Base-by-base conservation (phyloP, 2,888 invertebrate species). In the Cephonodes hylas region DNA sequence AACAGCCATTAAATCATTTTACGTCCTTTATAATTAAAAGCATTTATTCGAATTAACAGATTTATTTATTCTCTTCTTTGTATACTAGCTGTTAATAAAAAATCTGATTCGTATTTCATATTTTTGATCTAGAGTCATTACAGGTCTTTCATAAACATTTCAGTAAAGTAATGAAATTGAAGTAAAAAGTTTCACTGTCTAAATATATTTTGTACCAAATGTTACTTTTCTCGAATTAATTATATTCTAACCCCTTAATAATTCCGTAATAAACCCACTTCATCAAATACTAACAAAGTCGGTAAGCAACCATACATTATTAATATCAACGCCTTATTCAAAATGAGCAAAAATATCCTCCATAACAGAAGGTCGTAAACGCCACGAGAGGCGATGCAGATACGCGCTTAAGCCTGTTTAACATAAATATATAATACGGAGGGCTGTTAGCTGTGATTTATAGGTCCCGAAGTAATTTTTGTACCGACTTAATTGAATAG, bases 391-490 rank as follows among this genome's bases (percentile, higher is more conserved):
- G 73, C 75, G 67, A 64, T 73, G 73, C 73, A 74, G 73, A 75
- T 74, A 70, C 70, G 72, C 77, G 76, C 83, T 81, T 80, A 83
- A 80, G 80, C 79, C 79, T 85, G 80, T 85, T 86, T 86, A 81
- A 80, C 84, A 86, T 86, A 85, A 86, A 86, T 86, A 86, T 84
- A 85, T 86, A 85, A 86, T 81, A 82, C 79, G 72, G 74, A 70
- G 74, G 73, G 85, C 84, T 80, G 85, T 86, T 85, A 82, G 76
- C 77, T 65, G 73, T 85, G 85, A 86, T 85, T 85, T 84, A 86
- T 85, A 75, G 73, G 72, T 44, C 71, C 79, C 70, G 76, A 77
- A 80, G 84, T 85, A 83, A 83, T 85, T 85, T 86, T 85, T 84
- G 79, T 78, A 72, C 80, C 77, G 73, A 76, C 79, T 79, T 84